These are phyloP conservation scores for Luidia sarsii DNA, from an alignment of 53 echinoderm and acorn worm species.

Conservation along the genomic window DNA sequence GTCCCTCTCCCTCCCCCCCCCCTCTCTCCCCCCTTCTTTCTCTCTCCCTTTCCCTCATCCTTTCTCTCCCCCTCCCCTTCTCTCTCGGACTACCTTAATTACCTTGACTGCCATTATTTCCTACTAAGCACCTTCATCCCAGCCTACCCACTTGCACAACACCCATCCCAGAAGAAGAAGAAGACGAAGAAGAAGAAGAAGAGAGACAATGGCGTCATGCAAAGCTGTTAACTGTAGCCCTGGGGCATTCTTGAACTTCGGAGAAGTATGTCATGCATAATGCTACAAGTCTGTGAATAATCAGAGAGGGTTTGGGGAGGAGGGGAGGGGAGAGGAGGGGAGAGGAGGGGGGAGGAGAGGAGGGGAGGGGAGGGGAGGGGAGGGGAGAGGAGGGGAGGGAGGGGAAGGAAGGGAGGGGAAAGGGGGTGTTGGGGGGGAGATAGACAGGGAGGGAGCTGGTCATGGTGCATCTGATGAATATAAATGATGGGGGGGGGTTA, in stretches of 20 bases:
- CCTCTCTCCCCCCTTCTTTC: conserved; percentile 8
- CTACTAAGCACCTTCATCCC: too few species aligned
- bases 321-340: not conserved
- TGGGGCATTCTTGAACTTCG: conserved; percentile 30
- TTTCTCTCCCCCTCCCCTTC: not conserved
- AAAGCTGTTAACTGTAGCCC: conserved; percentile 47
- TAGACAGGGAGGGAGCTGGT: not conserved
- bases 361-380: not conserved
- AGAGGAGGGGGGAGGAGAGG: too few species aligned
- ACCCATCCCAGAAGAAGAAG: too few species aligned
- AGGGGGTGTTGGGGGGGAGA: too few species aligned
- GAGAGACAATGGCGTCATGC: too few species aligned
- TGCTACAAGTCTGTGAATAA: not conserved
- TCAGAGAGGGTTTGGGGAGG: not conserved
- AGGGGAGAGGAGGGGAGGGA: not conserved
- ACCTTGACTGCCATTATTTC: not conserved
- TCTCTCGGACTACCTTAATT: not conserved
- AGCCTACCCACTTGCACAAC: too few species aligned
- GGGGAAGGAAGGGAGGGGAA: too few species aligned
- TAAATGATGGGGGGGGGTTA: conserved; percentile 10
- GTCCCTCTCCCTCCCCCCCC: too few species aligned
- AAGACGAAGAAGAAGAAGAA: too few species aligned
- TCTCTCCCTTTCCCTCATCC: conserved; percentile 5
- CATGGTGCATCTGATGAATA: conserved; percentile 15
- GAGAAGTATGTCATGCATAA: conserved; percentile 37